Evolutionary conservation across 2,797 vertebrate genomes (phyloP), one percentile per base, ranked within the genome.

Genomic region (Danionella dracula): DNA sequence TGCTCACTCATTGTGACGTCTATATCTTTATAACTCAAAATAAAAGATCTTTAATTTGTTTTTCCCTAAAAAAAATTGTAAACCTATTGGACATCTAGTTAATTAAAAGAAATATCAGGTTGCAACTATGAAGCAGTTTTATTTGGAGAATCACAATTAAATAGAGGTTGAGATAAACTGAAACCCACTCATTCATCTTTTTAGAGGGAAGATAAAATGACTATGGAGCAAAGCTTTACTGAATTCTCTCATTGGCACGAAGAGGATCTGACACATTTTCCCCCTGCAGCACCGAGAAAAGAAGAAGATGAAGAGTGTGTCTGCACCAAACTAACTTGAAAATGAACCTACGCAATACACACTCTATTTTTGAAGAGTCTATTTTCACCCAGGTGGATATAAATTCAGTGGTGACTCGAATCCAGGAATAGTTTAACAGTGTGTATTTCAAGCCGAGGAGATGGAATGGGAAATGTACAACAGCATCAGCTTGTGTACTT

Each of bases 321-420:
- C 68, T 68, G 65, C 64, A 65, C 66, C 29, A 49, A 50, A 63
- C 67, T 50, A 62, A 70, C 27, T 66, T 31, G 54, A 76, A 70
- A 68, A 59, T 49, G 49, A 62, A 59, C 75, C 71, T 74, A 76
- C 68, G 75, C 75, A 74, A 74, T 68, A 66, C 65, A 29, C 68
- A 69, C 75, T 73, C 71, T 65, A 71, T 76, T 74, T 74, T 66
- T 62, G 70, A 65, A 62, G 58, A 66, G 46, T 49, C 49, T 76
- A 76, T 73, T 76, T 76, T 71, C 38, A 74, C 63, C 62, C 60
- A 74, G 71, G 69, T 74, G 69, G 63, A 74, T 74, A 71, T 68
- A 76, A 68, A 71, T 71, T 66, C 53, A 71, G 55, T 73, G 71
- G 64, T 58, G 61, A 71, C 60, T 71, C 16, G 51, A 19, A 70